phyloP scores from a whole-genome alignment of 2,113 vertebrate species.

The Anthoscopus minutus region DNA sequence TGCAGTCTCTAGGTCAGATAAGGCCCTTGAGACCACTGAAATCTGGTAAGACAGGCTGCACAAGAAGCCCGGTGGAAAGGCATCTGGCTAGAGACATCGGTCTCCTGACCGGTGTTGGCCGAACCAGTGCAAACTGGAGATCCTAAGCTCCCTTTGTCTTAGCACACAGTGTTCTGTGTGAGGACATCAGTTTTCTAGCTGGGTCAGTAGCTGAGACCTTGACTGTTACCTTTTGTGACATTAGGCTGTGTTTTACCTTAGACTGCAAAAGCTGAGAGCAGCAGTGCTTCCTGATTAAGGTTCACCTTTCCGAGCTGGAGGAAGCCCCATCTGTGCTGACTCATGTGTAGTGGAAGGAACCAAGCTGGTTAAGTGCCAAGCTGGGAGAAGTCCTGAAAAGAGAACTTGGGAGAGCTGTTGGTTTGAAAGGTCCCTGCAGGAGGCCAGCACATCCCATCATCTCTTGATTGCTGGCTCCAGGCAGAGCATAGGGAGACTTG shows the following conservation, averaged over 20 bases:
- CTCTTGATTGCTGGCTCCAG: not conserved
- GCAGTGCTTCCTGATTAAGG: not conserved
- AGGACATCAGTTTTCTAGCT: not conserved
- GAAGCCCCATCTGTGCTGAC: not conserved
- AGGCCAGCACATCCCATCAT: not conserved
- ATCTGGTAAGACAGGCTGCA: not conserved
- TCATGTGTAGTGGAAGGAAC: not conserved
- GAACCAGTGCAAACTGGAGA: not conserved
- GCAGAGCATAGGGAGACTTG: not conserved
- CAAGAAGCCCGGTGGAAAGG: not conserved
- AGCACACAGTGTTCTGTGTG: fast-evolving
- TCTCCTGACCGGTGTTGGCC: not conserved
- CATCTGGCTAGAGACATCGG: not conserved
- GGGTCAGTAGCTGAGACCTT: not conserved
- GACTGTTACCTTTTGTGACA: not conserved
- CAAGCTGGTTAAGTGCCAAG: not conserved
- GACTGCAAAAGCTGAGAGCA: slow-evolving; percentile 1
- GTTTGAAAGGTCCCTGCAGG: not conserved
- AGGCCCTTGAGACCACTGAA: not conserved
- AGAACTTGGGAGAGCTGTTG: not conserved
- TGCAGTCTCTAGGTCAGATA: not conserved
- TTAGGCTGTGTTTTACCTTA: not conserved
- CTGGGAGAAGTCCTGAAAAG: not conserved
- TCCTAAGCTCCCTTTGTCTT: not conserved
- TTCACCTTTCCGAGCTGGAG: not conserved